Percentiles rank a stretch among this genome's conserved stretches.
phyloP scores from a whole-genome alignment of 2,113 vertebrate species.

The Clarias batrachus region DNA sequence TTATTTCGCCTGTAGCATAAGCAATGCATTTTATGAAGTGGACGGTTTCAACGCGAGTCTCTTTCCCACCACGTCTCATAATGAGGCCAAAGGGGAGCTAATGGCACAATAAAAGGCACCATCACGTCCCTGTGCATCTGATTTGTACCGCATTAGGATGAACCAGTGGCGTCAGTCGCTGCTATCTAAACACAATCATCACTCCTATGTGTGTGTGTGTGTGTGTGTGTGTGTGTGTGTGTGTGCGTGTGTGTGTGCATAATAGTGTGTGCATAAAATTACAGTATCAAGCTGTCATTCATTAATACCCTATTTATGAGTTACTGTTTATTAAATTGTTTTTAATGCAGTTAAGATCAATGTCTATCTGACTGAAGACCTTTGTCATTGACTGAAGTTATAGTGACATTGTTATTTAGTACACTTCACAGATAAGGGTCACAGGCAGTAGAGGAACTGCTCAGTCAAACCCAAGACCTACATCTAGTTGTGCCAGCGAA shows the following conservation, averaged over 20 bases:
- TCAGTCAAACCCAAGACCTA: background rate
- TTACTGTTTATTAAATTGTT: background rate
- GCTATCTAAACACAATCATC: conserved; percentile 64
- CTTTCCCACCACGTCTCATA: conserved; percentile 57
- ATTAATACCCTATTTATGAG: conserved; percentile 26
- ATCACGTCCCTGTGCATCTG: conserved; percentile 66
- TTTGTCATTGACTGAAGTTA: background rate
- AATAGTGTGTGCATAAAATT: conserved; percentile 30
- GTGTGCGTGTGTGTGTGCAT: conserved; percentile 31
- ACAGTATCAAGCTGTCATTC: conserved; percentile 14
- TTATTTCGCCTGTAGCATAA: conserved; percentile 9
- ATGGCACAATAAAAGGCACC: conserved; percentile 74
- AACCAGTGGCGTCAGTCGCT: conserved; percentile 65
- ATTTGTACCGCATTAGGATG: conserved; percentile 72
- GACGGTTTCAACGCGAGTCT: conserved; percentile 53
- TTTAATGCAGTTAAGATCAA: conserved; percentile 5
- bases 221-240: conserved; percentile 29
- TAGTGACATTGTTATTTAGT: background rate
- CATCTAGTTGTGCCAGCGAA: background rate
- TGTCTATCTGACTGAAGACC: conserved; percentile 5
- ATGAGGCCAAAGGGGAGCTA: conserved; percentile 65
- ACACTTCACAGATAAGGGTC: background rate
- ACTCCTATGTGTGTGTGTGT: conserved; percentile 50
- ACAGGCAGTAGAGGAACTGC: background rate
- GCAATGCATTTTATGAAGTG: conserved; percentile 8